Conservation (phyloP, 2,888 invertebrate species). For the Chrysodeixis includens region DNA sequence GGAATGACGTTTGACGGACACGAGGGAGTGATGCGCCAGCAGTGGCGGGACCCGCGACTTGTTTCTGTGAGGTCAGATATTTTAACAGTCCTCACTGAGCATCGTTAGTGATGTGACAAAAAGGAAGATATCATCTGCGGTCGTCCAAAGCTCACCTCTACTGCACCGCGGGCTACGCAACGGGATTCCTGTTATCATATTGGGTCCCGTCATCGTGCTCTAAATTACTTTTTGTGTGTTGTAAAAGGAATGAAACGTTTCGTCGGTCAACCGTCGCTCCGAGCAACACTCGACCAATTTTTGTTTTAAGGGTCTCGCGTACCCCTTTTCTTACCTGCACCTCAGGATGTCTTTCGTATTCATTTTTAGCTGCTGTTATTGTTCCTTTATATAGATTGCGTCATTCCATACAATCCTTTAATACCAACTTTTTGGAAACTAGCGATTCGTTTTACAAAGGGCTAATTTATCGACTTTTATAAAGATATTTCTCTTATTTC, state of each 20-base stretch:
- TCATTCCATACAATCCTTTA: constrained; percentile 60
- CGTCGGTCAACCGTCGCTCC: constrained; percentile 76
- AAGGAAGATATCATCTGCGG: constrained; percentile 66
- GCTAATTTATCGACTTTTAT: constrained; percentile 37
- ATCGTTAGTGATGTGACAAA: constrained; percentile 66
- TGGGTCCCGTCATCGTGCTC: constrained; percentile 80
- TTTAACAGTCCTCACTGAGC: constrained; percentile 47
- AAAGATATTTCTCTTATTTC: constrained; percentile 26
- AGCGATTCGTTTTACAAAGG: constrained; percentile 37
- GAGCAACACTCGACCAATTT: constrained; percentile 81
- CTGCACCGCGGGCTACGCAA: constrained; percentile 83
- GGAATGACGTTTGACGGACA: constrained; percentile 86
- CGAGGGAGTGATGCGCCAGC: constrained; percentile 67
- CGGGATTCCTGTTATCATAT: constrained; percentile 88
- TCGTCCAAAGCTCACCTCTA: constrained; percentile 61
- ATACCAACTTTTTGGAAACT: constrained; percentile 35
- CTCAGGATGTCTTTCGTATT: constrained; percentile 65
- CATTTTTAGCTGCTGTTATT: constrained; percentile 63
- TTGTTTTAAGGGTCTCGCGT: constrained; percentile 72
- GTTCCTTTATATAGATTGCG: constrained; percentile 60
- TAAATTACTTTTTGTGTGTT: constrained; percentile 85
- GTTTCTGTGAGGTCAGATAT: constrained; percentile 69
- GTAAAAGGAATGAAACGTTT: constrained; percentile 76
- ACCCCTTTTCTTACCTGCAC: constrained; percentile 85
- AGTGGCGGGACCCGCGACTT: constrained; percentile 22